Evolutionary conservation across 2,797 vertebrate species (phyloP).

Genomic region (Neopelma chrysocephalum): DNA sequence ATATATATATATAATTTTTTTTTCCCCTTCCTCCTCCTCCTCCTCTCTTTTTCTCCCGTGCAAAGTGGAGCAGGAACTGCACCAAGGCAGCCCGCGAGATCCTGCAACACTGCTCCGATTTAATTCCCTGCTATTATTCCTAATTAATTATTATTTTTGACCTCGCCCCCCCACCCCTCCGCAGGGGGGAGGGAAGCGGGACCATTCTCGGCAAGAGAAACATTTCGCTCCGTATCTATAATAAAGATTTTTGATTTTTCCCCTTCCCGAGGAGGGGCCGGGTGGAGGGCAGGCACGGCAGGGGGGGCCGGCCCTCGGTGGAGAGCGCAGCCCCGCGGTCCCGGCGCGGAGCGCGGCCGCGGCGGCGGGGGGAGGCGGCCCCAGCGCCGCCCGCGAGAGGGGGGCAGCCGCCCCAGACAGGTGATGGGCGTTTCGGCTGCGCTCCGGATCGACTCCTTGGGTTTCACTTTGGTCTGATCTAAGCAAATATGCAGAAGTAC

Average conservation of each 20-base stretch:
- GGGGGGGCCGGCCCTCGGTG: background rate
- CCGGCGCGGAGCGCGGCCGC: slow-evolving; percentile 48
- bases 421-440: slow-evolving; percentile 81
- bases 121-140: slow-evolving; percentile 13
- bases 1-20: background rate
- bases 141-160: slow-evolving; percentile 47
- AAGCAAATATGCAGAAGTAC: slow-evolving; percentile 79
- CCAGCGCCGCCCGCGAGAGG: slow-evolving; percentile 8
- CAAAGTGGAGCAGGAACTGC: slow-evolving; percentile 55
- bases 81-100: slow-evolving; percentile 42
- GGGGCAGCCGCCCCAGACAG: slow-evolving; percentile 73
- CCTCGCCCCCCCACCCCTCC: slow-evolving; percentile 17
- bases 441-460: slow-evolving; percentile 74
- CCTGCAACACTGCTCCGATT: slow-evolving; percentile 26
- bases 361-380: slow-evolving; percentile 32
- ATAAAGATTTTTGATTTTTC: slow-evolving; percentile 1
- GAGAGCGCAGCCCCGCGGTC: background rate
- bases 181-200: background rate
- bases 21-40: background rate
- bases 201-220: slow-evolving; percentile 2
- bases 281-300: background rate
- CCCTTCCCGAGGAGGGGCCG: background rate
- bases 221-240: background rate
- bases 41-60: slow-evolving; percentile 17
- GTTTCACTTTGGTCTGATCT: slow-evolving; percentile 78